Conservation (phyloP, 2,113 vertebrate species). For the Muntiacus reevesi region DNA sequence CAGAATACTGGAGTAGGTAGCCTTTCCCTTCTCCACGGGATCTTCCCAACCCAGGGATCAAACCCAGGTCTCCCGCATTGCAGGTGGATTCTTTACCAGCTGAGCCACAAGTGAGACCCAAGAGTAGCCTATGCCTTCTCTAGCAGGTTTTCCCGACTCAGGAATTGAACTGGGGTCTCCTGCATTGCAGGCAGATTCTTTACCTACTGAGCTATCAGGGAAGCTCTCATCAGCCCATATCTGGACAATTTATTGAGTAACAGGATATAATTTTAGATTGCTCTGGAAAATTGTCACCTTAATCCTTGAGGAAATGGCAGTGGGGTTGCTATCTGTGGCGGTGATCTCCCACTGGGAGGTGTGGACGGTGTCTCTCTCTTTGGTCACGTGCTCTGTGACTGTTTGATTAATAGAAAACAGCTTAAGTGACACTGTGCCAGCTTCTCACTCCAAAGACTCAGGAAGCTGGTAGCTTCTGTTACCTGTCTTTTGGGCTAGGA, state of each 20-base stretch:
- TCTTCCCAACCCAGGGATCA: background rate
- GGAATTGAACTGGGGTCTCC: background rate
- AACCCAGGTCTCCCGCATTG: background rate
- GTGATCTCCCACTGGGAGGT: background rate
- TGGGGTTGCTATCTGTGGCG: background rate
- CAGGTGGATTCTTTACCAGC: background rate
- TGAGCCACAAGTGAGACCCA: background rate
- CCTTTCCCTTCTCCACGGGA: background rate
- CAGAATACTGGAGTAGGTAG: background rate
- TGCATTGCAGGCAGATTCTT: background rate
- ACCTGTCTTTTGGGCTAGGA: background rate
- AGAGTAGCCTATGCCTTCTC: background rate
- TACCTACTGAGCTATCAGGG: background rate
- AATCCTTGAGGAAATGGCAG: background rate
- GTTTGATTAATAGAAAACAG: background rate
- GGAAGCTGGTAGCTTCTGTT: background rate
- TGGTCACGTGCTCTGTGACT: background rate
- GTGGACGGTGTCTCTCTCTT: background rate
- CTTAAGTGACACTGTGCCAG: background rate
- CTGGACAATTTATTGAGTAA: background rate
- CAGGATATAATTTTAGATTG: background rate
- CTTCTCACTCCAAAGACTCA: background rate
- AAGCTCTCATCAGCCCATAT: background rate
- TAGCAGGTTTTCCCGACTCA: background rate
- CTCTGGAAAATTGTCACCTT: background rate